Conservation (phyloP, 2,113 vertebrate species). For the Cebidichthys violaceus region DNA sequence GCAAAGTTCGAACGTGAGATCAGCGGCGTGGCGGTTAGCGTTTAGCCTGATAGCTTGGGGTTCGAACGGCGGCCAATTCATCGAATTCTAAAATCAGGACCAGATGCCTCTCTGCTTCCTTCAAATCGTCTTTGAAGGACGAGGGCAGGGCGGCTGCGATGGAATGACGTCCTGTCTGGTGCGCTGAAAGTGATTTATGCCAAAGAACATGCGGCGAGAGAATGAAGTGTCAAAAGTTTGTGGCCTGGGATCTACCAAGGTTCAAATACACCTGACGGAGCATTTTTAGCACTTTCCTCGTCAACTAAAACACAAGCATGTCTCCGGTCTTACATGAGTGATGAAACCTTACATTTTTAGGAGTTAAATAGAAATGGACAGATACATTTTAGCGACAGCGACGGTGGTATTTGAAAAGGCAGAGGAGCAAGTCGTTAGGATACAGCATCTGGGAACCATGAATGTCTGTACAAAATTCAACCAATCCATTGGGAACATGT, state of each 20-base stretch:
- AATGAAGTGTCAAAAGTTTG: neutral
- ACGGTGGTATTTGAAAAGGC: neutral
- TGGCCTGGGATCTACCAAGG: conserved; percentile 7
- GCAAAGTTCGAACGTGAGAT: conserved; percentile 7
- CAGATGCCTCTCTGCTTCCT: conserved; percentile 47
- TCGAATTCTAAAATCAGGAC: conserved; percentile 49
- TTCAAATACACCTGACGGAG: conserved; percentile 17
- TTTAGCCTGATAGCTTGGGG: conserved; percentile 39
- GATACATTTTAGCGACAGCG: neutral
- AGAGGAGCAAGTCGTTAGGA: neutral
- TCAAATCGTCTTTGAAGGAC: conserved; percentile 13
- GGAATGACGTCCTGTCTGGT: conserved; percentile 25
- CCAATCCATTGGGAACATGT: no score
- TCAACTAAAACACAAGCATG: conserved; percentile 14
- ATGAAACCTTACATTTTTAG: neutral
- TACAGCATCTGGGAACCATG: no score
- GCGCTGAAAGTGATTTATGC: neutral
- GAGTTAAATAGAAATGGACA: neutral
- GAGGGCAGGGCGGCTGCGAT: conserved; percentile 20
- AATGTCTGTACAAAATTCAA: no score
- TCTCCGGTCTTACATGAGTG: neutral
- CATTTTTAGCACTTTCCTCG: neutral
- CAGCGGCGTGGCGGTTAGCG: neutral
- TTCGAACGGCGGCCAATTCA: conserved; percentile 32
- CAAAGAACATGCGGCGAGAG: neutral